Percentiles rank a stretch among this genome's conserved stretches.
Conservation (phyloP, 2,113 vertebrate species). For the Daubentonia madagascariensis region DNA sequence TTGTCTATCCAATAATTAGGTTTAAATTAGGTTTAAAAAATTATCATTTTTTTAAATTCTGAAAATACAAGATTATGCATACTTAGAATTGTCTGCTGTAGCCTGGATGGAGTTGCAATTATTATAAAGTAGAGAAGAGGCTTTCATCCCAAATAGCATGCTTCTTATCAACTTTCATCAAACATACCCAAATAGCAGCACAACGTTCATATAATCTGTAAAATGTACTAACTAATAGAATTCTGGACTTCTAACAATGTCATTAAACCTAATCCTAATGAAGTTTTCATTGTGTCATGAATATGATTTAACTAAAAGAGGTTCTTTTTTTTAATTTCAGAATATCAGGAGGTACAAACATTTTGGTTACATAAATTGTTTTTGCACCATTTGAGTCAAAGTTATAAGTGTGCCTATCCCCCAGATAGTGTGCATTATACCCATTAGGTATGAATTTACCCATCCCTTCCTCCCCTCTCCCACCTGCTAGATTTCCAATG, state of each 20-base stretch:
- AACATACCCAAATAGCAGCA: neutral
- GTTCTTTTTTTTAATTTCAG: neutral
- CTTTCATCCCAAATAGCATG: conserved; percentile 7
- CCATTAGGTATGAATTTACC: too few species aligned
- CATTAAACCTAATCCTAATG: neutral
- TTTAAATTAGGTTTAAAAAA: neutral
- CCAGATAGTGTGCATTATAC: too few species aligned
- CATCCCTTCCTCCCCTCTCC: too few species aligned
- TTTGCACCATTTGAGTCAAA: too few species aligned
- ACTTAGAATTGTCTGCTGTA: conserved; percentile 11
- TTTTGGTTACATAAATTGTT: too few species aligned
- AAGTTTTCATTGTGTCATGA: neutral
- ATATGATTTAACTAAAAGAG: neutral
- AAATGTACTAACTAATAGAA: neutral
- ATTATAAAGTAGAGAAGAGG: neutral
- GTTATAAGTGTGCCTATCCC: too few species aligned
- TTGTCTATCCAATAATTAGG: conserved; percentile 29
- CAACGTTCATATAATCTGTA: neutral
- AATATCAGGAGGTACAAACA: too few species aligned
- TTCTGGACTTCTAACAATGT: conserved; percentile 1
- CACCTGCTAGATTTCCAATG: too few species aligned
- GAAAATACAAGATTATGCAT: neutral
- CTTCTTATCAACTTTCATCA: conserved; percentile 6
- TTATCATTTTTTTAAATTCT: conserved; percentile 37
- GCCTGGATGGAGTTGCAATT: neutral